Conservation (phyloP, 2,888 invertebrate species). For the Ramazzottius varieornatus region DNA sequence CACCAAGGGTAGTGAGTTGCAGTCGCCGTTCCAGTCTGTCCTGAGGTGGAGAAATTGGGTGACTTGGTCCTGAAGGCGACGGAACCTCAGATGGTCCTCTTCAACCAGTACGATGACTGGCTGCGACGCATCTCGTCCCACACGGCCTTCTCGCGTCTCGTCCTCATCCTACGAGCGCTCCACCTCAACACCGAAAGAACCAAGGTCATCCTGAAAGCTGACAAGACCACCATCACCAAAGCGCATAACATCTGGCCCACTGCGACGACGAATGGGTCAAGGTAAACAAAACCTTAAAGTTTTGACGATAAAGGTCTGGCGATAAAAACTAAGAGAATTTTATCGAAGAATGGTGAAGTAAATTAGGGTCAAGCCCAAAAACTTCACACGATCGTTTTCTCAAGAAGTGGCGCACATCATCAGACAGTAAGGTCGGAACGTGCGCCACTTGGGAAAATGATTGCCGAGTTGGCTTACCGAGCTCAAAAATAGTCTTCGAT, state of each 20-base stretch:
- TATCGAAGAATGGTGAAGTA: too few species aligned
- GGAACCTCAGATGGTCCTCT: not conserved
- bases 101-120: not conserved
- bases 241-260: constrained; percentile 26
- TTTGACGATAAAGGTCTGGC: too few species aligned
- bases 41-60: not conserved
- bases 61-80: not conserved
- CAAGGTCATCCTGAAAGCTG: constrained; percentile 24
- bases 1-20: not conserved
- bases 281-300: too few species aligned
- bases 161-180: constrained; percentile 23
- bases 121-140: not conserved
- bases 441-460: too few species aligned
- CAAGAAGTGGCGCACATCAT: too few species aligned
- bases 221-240: constrained; percentile 25
- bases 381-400: too few species aligned
- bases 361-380: too few species aligned
- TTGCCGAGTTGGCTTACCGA: too few species aligned
- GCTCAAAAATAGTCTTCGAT: too few species aligned
- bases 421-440: too few species aligned
- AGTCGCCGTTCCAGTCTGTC: not conserved
- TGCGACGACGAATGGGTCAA: constrained; percentile 25
- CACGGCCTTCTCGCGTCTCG: constrained; percentile 21
- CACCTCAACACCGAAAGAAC: constrained; percentile 26
- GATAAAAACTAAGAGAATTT: too few species aligned